A percentile compares a stretch with the other conserved stretches of the same genome.
Conservation (phyloP, 2,888 invertebrate genomes). For the Phrixothrix hirtus region DNA sequence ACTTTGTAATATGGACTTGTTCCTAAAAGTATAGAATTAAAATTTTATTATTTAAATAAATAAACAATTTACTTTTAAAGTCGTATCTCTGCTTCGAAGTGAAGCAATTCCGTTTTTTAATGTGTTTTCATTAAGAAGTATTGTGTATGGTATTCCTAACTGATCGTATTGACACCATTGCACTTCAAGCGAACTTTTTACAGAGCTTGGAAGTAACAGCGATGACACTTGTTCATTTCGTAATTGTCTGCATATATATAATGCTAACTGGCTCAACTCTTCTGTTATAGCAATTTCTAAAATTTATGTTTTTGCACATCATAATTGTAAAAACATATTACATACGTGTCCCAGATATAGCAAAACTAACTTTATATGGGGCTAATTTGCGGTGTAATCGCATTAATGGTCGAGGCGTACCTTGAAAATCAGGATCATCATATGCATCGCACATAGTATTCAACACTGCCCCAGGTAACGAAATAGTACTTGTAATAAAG, state of each 20-base stretch:
- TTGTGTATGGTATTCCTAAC: constrained; percentile 73
- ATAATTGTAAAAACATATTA: constrained; percentile 14
- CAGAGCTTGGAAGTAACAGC: constrained; percentile 49
- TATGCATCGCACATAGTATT: constrained; percentile 63
- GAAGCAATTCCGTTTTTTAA: constrained; percentile 72
- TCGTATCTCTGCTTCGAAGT: constrained; percentile 67
- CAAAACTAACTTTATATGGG: constrained; percentile 76
- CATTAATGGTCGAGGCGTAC: constrained; percentile 54
- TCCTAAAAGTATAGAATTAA: constrained; percentile 59
- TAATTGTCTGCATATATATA: constrained; percentile 61
- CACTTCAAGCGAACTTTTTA: constrained; percentile 50
- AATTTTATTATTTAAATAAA: constrained; percentile 16
- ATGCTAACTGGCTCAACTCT: constrained; percentile 61
- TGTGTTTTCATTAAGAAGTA: constrained; percentile 69
- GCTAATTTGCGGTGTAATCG: constrained; percentile 72
- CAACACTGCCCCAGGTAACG: constrained; percentile 60
- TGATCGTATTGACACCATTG: constrained; percentile 61
- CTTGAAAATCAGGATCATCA: constrained; percentile 59
- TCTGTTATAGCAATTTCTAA: constrained; percentile 36
- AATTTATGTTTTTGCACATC: constrained; percentile 1
- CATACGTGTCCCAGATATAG: constrained; percentile 57
- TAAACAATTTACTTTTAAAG: constrained; percentile 61
- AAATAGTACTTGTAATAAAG: constrained; percentile 58
- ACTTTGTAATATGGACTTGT: constrained; percentile 69
- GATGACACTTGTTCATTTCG: constrained; percentile 55